A percentile compares a stretch with the other conserved stretches of the same genome.
These are phyloP conservation scores for Indicator maculatus DNA, from an alignment of 2,113 vertebrate species.

Conservation along the genomic window DNA sequence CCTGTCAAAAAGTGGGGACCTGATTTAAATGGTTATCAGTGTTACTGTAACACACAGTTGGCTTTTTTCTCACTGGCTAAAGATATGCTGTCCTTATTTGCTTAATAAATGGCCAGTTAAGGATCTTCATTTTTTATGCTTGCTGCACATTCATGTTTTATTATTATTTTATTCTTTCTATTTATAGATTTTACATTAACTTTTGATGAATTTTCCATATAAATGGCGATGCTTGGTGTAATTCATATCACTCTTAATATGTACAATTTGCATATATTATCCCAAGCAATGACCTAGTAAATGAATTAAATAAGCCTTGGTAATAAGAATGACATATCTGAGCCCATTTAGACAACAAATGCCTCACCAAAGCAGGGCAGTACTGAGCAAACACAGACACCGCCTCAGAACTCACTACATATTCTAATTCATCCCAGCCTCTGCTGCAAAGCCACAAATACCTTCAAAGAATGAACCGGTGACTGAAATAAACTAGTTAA, in stretches of 20 bases:
- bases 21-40: slow-evolving; percentile 38
- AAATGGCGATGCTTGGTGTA: slow-evolving; percentile 52
- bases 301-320: slow-evolving; percentile 66
- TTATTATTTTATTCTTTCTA: slow-evolving; percentile 67
- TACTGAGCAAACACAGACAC: slow-evolving; percentile 1
- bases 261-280: slow-evolving; percentile 70
- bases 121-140: slow-evolving; percentile 59
- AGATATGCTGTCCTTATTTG: slow-evolving; percentile 38
- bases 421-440: neutral
- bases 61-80: slow-evolving; percentile 14
- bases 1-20: neutral
- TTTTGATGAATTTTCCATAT: slow-evolving; percentile 62
- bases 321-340: slow-evolving; percentile 45
- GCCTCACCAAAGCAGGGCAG: neutral
- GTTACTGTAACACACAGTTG: neutral
- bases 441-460: neutral
- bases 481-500: neutral
- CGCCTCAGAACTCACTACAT: neutral
- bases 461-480: neutral
- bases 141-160: slow-evolving; percentile 41
- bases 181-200: slow-evolving; percentile 68
- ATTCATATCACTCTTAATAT: slow-evolving; percentile 66
- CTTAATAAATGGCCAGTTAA: slow-evolving; percentile 63
- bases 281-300: slow-evolving; percentile 60
- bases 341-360: slow-evolving; percentile 38